Conservation (phyloP, 2,888 invertebrate species). For the Stenodema calcarata region DNA sequence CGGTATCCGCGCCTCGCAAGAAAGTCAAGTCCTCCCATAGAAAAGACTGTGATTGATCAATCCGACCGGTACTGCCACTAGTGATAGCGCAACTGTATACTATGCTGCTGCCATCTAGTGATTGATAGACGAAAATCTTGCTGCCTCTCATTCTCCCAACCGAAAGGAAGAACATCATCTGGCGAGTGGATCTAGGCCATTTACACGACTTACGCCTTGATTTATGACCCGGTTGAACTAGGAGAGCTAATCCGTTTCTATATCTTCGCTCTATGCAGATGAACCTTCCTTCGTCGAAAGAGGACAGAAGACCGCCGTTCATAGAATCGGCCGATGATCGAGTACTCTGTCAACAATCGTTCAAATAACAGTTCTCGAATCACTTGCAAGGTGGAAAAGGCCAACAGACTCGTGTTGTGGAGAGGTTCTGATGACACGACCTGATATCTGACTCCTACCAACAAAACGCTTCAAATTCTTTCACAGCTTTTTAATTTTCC, state of each 20-base stretch:
- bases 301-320: not conserved
- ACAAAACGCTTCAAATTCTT: no score
- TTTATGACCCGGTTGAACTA: not conserved
- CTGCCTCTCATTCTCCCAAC: not conserved
- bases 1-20: not conserved
- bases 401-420: no score
- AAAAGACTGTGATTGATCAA: not conserved
- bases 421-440: no score
- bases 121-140: not conserved
- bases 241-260: not conserved
- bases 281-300: not conserved
- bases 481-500: no score
- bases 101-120: not conserved
- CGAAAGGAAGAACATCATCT: not conserved
- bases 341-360: not conserved
- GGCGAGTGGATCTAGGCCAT: constrained; percentile 2
- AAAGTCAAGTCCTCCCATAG: not conserved
- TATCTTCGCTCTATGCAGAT: not conserved
- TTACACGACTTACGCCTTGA: not conserved
- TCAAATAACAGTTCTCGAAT: not conserved
- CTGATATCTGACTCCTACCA: no score
- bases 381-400: not conserved
- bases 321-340: not conserved
- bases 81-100: not conserved
- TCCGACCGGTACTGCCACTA: not conserved